phyloP scores from a whole-genome alignment of 1,140 invertebrate genomes.

The Drosophila asahinai region DNA sequence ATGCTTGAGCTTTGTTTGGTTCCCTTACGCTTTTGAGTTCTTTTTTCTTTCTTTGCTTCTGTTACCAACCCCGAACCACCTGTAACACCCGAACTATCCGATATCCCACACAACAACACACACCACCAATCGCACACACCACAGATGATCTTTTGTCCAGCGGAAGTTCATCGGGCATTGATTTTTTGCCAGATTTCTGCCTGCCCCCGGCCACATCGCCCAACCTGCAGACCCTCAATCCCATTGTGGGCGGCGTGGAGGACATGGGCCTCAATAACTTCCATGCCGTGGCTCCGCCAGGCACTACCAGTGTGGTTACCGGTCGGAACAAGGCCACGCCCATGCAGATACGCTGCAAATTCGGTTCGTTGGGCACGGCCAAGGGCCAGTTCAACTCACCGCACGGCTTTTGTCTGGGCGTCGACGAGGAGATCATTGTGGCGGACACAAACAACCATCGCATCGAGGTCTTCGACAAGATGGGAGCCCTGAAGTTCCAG shows the following conservation, averaged over 20 bases:
- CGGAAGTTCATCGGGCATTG: conserved; percentile 86
- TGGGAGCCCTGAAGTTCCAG: conserved; percentile 94
- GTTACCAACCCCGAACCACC: conserved; percentile 9
- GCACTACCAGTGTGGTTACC: conserved; percentile 83
- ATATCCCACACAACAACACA: conserved; percentile 21
- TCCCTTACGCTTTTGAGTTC: conserved; percentile 37
- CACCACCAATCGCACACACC: conserved; percentile 7
- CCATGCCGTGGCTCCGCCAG: conserved; percentile 75
- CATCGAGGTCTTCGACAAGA: conserved; percentile 97
- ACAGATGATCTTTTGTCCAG: conserved; percentile 85
- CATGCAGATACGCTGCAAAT: conserved; percentile 96
- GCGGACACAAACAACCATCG: conserved; percentile 98
- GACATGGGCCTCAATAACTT: conserved; percentile 72
- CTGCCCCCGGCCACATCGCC: conserved; percentile 88
- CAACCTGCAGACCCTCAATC: conserved; percentile 86
- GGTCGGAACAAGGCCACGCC: conserved; percentile 90
- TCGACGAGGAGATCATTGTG: conserved; percentile 97
- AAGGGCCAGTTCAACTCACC: conserved; percentile 98
- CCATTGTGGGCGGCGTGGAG: conserved; percentile 74
- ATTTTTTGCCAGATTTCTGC: conserved; percentile 85
- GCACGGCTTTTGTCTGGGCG: conserved; percentile 97
- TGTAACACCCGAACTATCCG: conserved; percentile 10
- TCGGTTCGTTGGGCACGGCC: conserved; percentile 95
- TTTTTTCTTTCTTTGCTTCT: conserved; percentile 29
- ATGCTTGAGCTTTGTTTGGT: neutral